Evolutionary conservation across 2,113 vertebrate genomes (phyloP), one percentile per base, ranked within the genome.

Genomic region (Orycteropus afer): DNA sequence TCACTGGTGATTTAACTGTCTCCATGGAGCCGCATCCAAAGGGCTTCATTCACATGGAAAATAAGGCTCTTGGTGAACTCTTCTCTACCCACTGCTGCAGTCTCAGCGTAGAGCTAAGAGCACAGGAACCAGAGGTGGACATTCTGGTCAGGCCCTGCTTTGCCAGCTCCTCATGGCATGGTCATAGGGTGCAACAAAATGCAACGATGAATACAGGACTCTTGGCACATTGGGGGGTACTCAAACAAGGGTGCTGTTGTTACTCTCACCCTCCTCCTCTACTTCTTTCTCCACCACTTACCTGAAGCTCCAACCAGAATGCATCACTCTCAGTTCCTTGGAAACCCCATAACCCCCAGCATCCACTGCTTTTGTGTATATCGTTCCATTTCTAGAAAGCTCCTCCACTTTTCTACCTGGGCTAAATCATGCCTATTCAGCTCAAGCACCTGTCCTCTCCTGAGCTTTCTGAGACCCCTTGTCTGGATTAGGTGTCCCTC

Each of bases 71-170:
- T 1, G 0, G 34, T 18, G 47, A 47, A 9, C 27, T 9, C 47
- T 47, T 53, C 37, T 47, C 55, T 49, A 71, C 40, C 0, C 0
- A 32, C 34, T 10, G 3, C 42, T 49, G 32, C 42, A 65, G 49
- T 23, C 32, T 53, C n/a, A 71, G 49, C 32, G 32, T 32, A 47
- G 40, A 29, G 34, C 77, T 27, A 5, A 34, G 63, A 80, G 15
- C 4, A 18, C 67, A 42, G 81, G 29, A 40, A 5, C 0, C 0
- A 1, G 32, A 22, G 47, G 1, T 45, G n/a, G 25, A 37, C 1
- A 3, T 32, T 55, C 76, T 53, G 47, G 27, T 81, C 45, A 40
- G 71, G 27, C 53, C n/a, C 20, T 80, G 63, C 49, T 53, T 61
- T 71, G 42, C 27, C 20, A 23, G 9, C 47, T 42, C 55, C 83